These are phyloP conservation scores for Laupala kohalensis DNA, from an alignment of 1,140 invertebrate species.

Conservation along the genomic window DNA sequence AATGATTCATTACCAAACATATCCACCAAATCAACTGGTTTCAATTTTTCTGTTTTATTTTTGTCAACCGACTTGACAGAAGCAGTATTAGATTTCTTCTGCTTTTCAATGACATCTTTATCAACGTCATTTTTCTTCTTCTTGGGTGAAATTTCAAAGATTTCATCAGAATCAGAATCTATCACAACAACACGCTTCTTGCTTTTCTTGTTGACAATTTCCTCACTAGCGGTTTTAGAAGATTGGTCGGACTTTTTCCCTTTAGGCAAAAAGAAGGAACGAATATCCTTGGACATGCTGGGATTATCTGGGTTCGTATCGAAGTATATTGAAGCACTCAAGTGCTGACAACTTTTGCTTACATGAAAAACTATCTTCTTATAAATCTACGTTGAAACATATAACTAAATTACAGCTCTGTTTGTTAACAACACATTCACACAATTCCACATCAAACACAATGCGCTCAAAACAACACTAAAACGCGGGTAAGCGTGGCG, in stretches of 20 bases:
- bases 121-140: neutral
- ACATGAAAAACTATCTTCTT: too few species aligned
- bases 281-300: conserved; percentile 14
- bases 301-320: neutral
- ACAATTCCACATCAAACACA: too few species aligned
- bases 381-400: too few species aligned
- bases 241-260: conserved; percentile 1
- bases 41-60: conserved; percentile 2
- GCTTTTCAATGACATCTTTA: neutral
- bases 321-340: too few species aligned
- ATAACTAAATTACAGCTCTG: too few species aligned
- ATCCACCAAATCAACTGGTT: conserved; percentile 20
- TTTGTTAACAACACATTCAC: too few species aligned
- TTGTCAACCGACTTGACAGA: neutral
- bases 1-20: conserved; percentile 31
- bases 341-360: too few species aligned
- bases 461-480: too few species aligned
- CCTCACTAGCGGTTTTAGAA: conserved; percentile 1
- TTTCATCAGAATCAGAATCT: conserved; percentile 22
- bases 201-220: conserved; percentile 6
- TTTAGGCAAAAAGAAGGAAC: conserved; percentile 14
- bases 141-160: conserved; percentile 8
- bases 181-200: conserved; percentile 18
- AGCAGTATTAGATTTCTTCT: neutral
- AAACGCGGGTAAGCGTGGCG: too few species aligned